These are phyloP conservation scores for Siphamia tubifer DNA, from an alignment of 2,113 vertebrate species.

Conservation along the genomic window DNA sequence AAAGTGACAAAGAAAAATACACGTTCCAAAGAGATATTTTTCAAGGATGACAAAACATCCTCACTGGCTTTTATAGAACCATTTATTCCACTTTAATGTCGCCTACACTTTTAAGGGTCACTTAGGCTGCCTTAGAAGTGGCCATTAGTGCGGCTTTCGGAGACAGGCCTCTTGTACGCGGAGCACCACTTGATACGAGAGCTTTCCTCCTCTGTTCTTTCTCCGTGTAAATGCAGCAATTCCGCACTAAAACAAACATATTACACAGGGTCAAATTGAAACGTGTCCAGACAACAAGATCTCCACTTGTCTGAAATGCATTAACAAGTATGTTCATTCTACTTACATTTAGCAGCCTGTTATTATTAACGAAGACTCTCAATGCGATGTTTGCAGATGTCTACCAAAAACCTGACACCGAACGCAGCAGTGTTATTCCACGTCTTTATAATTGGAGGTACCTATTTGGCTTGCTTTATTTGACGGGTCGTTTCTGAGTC, in stretches of 20 bases:
- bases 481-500: neutral
- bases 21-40: conserved; percentile 45
- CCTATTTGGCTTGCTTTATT: neutral
- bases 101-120: conserved; percentile 65
- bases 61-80: conserved; percentile 65
- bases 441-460: neutral
- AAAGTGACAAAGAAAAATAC: conserved; percentile 60
- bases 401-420: neutral
- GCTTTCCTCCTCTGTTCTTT: conserved; percentile 23
- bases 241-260: conserved; percentile 52
- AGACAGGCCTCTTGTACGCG: conserved; percentile 25
- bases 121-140: conserved; percentile 59
- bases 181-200: conserved; percentile 43
- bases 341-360: neutral
- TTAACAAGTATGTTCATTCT: conserved; percentile 29
- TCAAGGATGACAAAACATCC: conserved; percentile 54
- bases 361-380: conserved; percentile 28
- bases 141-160: conserved; percentile 64
- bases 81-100: conserved; percentile 73
- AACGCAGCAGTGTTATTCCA: neutral
- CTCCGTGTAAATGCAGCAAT: conserved; percentile 15
- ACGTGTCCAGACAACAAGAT: conserved; percentile 41
- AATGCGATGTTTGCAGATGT: neutral
- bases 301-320: conserved; percentile 31
- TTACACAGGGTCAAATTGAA: conserved; percentile 52